phyloP scores from a whole-genome alignment of 2,888 invertebrate genomes.

The Anthrax anthrax region DNA sequence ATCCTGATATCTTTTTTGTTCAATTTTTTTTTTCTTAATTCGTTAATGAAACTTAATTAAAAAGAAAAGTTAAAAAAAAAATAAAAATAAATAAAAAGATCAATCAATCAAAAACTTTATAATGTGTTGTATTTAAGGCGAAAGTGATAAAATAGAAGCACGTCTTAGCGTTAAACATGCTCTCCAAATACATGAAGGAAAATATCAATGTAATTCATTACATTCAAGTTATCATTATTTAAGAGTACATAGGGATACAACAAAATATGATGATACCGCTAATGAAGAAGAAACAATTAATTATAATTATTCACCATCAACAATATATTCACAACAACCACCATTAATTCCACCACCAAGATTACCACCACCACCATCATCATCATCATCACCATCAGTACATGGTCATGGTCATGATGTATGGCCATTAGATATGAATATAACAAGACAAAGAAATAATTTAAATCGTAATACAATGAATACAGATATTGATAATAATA shows the following conservation, averaged over 20 bases:
- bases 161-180: constrained; percentile 30
- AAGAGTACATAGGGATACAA: constrained; percentile 16
- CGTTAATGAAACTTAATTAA: no score
- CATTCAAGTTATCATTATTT: constrained; percentile 26
- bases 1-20: no score
- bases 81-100: background rate
- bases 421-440: no score
- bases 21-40: no score
- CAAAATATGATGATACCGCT: no score
- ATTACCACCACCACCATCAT: background rate
- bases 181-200: constrained; percentile 30
- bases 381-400: background rate
- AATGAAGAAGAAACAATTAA: constrained; percentile 3
- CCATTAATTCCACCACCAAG: background rate
- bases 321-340: background rate
- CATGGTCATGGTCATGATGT: background rate
- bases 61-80: no score
- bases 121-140: constrained; percentile 21
- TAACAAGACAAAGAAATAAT: background rate
- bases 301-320: background rate
- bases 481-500: no score
- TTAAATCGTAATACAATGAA: background rate
- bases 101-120: background rate
- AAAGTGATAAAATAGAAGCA: constrained; percentile 32
- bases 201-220: constrained; percentile 29